phyloP scores from a whole-genome alignment of 2,888 invertebrate species.

The Mesorhabditis spiculigera region DNA sequence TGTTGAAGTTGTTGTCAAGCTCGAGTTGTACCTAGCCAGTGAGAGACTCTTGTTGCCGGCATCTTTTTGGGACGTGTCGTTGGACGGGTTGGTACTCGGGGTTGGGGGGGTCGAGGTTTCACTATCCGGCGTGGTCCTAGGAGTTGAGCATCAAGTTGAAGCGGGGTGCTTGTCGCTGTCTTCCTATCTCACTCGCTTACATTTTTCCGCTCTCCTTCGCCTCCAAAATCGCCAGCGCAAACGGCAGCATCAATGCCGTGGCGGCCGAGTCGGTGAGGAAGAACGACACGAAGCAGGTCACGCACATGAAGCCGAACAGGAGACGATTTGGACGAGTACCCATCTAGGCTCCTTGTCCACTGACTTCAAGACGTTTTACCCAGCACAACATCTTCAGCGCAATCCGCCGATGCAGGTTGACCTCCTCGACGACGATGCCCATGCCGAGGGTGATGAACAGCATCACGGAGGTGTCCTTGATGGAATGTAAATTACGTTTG shows the following conservation, averaged over 20 bases:
- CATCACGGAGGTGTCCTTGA: constrained; percentile 5
- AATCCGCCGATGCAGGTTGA: constrained; percentile 29
- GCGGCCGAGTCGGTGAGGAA: constrained; percentile 51
- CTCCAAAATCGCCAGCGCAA: constrained; percentile 76
- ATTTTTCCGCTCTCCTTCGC: no score
- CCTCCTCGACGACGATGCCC: constrained; percentile 36
- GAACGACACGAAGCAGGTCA: constrained; percentile 25
- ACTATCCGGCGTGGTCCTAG: no score
- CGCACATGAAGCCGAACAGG: constrained; percentile 16
- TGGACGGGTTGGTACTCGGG: no score
- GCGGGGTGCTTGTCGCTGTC: no score
- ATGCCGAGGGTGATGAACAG: constrained; percentile 31
- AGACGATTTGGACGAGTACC: constrained; percentile 6
- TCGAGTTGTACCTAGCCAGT: no score
- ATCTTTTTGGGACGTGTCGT: no score
- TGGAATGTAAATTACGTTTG: no score
- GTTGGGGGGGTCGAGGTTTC: no score
- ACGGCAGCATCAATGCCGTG: constrained; percentile 86
- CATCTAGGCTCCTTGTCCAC: not conserved
- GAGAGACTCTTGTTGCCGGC: no score
- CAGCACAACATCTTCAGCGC: constrained; percentile 29
- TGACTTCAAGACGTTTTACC: constrained; percentile 20
- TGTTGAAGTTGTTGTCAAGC: no score
- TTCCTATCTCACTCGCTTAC: no score
- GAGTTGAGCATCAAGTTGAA: no score